Evolutionary conservation across 1,140 invertebrate species (phyloP).

Genomic region (Panagrolaimus sp.): DNA sequence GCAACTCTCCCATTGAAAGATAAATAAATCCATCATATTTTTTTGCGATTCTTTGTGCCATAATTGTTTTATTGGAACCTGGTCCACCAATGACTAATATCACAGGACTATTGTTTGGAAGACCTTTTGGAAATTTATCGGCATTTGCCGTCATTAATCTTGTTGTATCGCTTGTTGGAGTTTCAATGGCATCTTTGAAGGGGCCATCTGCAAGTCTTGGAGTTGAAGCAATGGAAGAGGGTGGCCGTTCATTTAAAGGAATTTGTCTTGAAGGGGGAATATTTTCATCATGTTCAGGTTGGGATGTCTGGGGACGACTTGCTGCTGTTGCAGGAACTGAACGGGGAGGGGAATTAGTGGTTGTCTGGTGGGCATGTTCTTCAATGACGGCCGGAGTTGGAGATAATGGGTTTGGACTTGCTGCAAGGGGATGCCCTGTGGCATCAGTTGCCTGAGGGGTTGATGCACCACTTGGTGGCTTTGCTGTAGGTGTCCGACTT

Average conservation of each 20-base stretch:
- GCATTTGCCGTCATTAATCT: background rate
- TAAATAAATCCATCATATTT: conserved; percentile 58
- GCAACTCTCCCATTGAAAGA: conserved; percentile 52
- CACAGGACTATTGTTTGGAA: conserved; percentile 54
- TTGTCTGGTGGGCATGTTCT: background rate
- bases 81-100: conserved; percentile 55
- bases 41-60: conserved; percentile 49
- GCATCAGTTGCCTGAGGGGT: conserved; percentile 13
- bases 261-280: background rate
- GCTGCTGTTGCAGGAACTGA: background rate
- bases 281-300: background rate
- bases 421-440: background rate
- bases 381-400: background rate
- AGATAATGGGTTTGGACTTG: background rate
- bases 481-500: conserved; percentile 20
- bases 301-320: background rate
- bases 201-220: conserved; percentile 13
- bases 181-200: conserved; percentile 19
- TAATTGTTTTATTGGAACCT: conserved; percentile 49
- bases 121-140: conserved; percentile 35
- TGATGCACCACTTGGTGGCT: conserved; percentile 1
- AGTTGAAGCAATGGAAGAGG: conserved; percentile 22
- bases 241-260: conserved; percentile 4
- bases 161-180: conserved; percentile 19
- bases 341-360: background rate